Evolutionary conservation across 1,140 invertebrate genomes (phyloP), one percentile per base, ranked within the genome.

Genomic region (Brachionus plicatilis): DNA sequence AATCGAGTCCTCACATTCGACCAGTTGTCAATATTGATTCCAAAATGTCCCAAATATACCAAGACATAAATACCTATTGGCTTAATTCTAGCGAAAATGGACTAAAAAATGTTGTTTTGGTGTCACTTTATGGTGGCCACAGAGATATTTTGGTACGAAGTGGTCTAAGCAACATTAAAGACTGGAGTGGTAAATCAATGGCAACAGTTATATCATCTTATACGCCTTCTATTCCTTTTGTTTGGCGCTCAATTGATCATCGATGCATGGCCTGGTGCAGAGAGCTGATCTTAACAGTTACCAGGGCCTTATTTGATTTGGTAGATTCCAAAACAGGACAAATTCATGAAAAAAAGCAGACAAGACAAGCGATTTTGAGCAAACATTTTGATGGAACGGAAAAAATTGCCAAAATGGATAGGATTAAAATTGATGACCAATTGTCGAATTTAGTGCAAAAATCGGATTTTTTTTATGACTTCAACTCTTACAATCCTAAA

Each of bases 231-330:
- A 72, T 76, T 12, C 83, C 83, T 24, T 41, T 75, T 47, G 60
- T 78, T 6, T 84, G 80, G 85, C 29, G 41, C 41, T 83, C 78
- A 9, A 84, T 82, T 20, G 85, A 85, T 78, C 85, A 85, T 68
- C 17, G 43, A 14, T 84, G 85, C 24, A 84, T 85, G 33, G 80
- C 83, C 12, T 85, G 85, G 85, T 85, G 85, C 33, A 5, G 75
- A 27, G 82, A 85, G 24, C 27, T 85, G 4, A 60, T 85, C 9
- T 29, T 85, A 47, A 78, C 83, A 24, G 43, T 50, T 1, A 84
- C 33, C 27, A 45, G 83, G 14, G 66, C 68, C 7, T 33, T 84
- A 43, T 53, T 84, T 41, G 83, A 84, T 50, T 70, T 84, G 27
- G 41, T 84, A 12, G 66, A 84, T 75, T 14, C 60, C 1, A 70